phyloP scores from a whole-genome alignment of 1,140 invertebrate species.

The Drosophila teissieri region DNA sequence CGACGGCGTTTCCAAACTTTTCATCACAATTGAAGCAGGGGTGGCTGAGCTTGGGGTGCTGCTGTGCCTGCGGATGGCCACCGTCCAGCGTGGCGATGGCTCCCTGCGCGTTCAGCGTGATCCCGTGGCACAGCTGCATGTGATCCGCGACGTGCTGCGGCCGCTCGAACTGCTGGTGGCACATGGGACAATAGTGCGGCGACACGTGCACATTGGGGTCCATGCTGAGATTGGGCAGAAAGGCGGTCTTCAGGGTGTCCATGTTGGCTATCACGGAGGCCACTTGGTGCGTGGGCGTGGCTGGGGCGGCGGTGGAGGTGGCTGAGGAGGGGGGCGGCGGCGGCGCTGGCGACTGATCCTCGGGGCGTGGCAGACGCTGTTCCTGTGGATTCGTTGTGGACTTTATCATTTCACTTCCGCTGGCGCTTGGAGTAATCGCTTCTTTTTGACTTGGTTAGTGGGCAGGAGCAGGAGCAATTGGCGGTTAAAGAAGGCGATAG shows the following conservation, averaged over 20 bases:
- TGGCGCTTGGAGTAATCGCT: slow-evolving; percentile 20
- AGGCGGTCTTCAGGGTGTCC: slow-evolving; percentile 81
- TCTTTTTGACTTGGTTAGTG: slow-evolving; percentile 30
- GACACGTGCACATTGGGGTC: slow-evolving; percentile 67
- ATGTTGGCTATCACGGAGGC: slow-evolving; percentile 71
- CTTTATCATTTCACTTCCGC: slow-evolving; percentile 77
- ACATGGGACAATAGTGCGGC: slow-evolving; percentile 78
- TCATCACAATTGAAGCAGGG: slow-evolving; percentile 80
- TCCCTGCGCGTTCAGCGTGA: slow-evolving; percentile 59
- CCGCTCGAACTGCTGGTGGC: slow-evolving; percentile 77
- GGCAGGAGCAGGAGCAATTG: slow-evolving; percentile 42
- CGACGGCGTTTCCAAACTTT: slow-evolving; percentile 72
- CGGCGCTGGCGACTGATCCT: slow-evolving; percentile 58
- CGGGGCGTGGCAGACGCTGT: slow-evolving; percentile 81
- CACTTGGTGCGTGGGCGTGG: slow-evolving; percentile 64
- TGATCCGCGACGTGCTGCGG: slow-evolving; percentile 73
- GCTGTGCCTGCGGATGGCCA: slow-evolving; percentile 52
- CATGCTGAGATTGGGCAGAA: slow-evolving; percentile 83
- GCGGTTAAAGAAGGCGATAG: slow-evolving; percentile 38
- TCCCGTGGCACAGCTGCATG: slow-evolving; percentile 80
- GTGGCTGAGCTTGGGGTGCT: slow-evolving; percentile 65
- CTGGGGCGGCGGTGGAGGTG: slow-evolving; percentile 41
- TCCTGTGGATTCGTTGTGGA: slow-evolving; percentile 81
- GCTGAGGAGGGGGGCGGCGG: slow-evolving; percentile 40
- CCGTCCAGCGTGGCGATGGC: slow-evolving; percentile 60